Conservation (phyloP, 1,140 invertebrate genomes). For the Drosophila varians region DNA sequence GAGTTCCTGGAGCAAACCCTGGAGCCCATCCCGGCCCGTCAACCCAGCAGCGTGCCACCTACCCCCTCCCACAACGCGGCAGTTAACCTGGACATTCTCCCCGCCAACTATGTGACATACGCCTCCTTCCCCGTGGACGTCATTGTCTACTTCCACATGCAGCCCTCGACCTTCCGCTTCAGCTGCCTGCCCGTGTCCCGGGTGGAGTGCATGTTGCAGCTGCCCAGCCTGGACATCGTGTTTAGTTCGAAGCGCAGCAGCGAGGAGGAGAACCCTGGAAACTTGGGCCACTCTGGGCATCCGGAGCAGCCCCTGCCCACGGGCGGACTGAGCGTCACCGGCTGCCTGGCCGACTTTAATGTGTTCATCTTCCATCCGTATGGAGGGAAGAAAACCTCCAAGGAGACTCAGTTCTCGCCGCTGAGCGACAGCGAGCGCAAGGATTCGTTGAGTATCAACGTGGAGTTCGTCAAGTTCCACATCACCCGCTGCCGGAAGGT, state of each 20-base stretch:
- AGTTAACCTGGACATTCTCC: slow-evolving; percentile 85
- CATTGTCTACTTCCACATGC: slow-evolving; percentile 99
- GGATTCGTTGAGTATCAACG: slow-evolving; percentile 97
- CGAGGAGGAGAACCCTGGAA: slow-evolving; percentile 83
- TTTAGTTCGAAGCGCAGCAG: slow-evolving; percentile 95
- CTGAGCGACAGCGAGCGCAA: slow-evolving; percentile 95
- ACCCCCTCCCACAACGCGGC: slow-evolving; percentile 68
- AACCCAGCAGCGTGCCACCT: slow-evolving; percentile 50
- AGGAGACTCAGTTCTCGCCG: slow-evolving; percentile 93
- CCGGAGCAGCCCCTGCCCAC: slow-evolving; percentile 73
- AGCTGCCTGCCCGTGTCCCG: slow-evolving; percentile 97
- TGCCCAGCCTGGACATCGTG: slow-evolving; percentile 97
- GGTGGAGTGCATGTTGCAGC: slow-evolving; percentile 97
- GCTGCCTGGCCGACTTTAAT: slow-evolving; percentile 97
- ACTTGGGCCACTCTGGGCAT: slow-evolving; percentile 30
- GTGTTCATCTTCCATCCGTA: slow-evolving; percentile 99
- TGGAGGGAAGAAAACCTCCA: slow-evolving; percentile 94
- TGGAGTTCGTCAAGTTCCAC: slow-evolving; percentile 98
- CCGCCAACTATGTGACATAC: slow-evolving; percentile 90
- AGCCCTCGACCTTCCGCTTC: slow-evolving; percentile 97
- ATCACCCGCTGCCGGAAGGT: slow-evolving; percentile 94
- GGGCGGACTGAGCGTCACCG: slow-evolving; percentile 90
- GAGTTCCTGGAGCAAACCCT: slow-evolving; percentile 97
- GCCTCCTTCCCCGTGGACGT: slow-evolving; percentile 99
- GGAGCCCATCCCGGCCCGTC: slow-evolving; percentile 94